Percentiles rank a stretch among this genome's conserved stretches.
These are phyloP conservation scores for Drosophila kurseongensis DNA, from an alignment of 1,140 invertebrate species.

Conservation along the genomic window DNA sequence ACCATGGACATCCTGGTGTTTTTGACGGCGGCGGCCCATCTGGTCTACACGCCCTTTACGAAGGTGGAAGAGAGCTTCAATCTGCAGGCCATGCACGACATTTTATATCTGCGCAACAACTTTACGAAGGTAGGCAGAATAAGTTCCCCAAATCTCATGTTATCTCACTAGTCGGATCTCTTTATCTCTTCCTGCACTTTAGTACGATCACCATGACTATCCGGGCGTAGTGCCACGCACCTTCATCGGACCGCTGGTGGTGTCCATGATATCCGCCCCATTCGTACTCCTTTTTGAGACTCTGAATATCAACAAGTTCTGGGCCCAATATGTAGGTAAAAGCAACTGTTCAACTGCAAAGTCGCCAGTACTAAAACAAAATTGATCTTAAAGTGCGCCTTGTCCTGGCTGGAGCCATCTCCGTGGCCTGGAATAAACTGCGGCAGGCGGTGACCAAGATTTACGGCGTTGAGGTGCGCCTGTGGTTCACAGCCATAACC, in stretches of 20 bases:
- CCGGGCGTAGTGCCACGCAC: conserved; percentile 99
- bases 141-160: neutral
- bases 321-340: conserved; percentile 95
- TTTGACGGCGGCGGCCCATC: conserved; percentile 90
- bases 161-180: neutral
- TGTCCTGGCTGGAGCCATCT: conserved; percentile 90
- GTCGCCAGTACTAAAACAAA: neutral
- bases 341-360: conserved; percentile 56
- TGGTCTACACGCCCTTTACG: conserved; percentile 96
- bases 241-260: conserved; percentile 96
- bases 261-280: conserved; percentile 92
- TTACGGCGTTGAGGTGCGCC: conserved; percentile 91
- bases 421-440: conserved; percentile 90
- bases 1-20: conserved; percentile 86
- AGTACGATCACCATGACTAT: conserved; percentile 99
- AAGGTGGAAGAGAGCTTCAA: conserved; percentile 99
- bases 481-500: conserved; percentile 94
- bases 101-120: conserved; percentile 94
- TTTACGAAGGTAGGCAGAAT: conserved; percentile 89
- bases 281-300: conserved; percentile 89
- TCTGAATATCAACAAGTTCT: conserved; percentile 93
- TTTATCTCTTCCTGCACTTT: conserved; percentile 65
- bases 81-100: conserved; percentile 98
- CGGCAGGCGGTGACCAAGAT: conserved; percentile 89
- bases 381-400: conserved; percentile 90